Evolutionary conservation across 2,797 vertebrate genomes (phyloP), one percentile per base, ranked within the genome.

Genomic region (Serranus cabrilla): DNA sequence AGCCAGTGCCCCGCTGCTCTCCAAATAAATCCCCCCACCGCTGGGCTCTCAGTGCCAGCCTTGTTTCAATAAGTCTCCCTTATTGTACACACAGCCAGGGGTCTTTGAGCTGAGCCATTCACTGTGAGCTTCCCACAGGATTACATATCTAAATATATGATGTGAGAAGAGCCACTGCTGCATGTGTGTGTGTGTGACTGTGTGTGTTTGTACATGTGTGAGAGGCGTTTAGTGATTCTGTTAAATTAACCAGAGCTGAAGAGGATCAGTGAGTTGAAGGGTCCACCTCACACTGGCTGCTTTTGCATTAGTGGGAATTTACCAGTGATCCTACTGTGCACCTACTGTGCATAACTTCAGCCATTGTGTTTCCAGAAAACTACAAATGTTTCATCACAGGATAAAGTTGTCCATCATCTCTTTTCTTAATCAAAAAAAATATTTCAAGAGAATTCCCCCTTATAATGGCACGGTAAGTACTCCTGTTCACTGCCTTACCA

Each of bases 1-100:
- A 90, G 89, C 89, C 78, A 74, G 86, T 74, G 74, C 56, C 90
- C 89, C 25, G 73, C 89, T 88, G 86, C 77, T 91, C 81, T 86
- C 81, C 87, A 91, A 91, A 93, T 92, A 93, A 92, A 88, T 84
- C 82, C 83, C 79, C 81, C 86, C 78, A 68, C 83, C 21, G 64
- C 83, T 86, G 85, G 51, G 80, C 70, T 86, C 91, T 88, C 90
- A 94, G 92, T 91, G 91, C 91, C 93, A 90, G 89, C 85, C 91
- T 93, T 92, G 88, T 92, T 93, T 93, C 91, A 91, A 93, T 90
- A 85, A 89, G 89, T 81, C 89, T 82, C 78, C 87, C 93, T 93
- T 93, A 94, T 93, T 94, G 92, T 92, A 89, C 84, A 75, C 90
- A 84, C 91, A 85, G 93, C 78, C 65, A 56, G 92, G 71, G 88